Evolutionary conservation across 2,888 invertebrate species (phyloP), one percentile per base, ranked within the genome.

Genomic region (Nemapogon koenigi): DNA sequence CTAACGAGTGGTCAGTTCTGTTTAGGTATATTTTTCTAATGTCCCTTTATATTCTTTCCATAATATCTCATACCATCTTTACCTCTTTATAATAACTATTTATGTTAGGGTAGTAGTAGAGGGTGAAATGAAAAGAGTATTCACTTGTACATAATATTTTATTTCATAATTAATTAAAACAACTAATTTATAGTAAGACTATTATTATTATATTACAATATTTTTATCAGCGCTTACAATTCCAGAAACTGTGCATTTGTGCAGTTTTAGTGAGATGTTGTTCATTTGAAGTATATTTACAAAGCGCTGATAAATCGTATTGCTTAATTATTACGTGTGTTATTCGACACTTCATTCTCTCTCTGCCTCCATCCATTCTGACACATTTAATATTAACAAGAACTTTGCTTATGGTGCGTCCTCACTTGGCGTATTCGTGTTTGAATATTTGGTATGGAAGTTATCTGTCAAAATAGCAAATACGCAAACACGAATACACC

Each of bases 181-280:
- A 67, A 65, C 69, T 69, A 70, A 55, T 38, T 22, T 7, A 22
- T 22, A 22, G 22, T 6, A 7, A 22, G 6, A 22, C 22, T 22
- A 7, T 22, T 7, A 16, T 31, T 31, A 14, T 16, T 16, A 31
- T 31, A 31, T 28, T 32, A 13, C 18, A 10, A 38, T 13, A 8
- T n/a, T 4, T 15, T 11, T 15, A 39, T 54, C 59, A 62, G 62
- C 69, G 68, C 62, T 59, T 45, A 43, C 76, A 78, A 76, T 76
- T 76, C 76, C 76, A 62, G 54, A 49, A 48, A 40, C 61, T 52
- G 76, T 76, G 76, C 76, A 75, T 68, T n/a, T 53, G 43, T 69
- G 71, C 75, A 76, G 75, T 35, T 17, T 16, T 10, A 17, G 29
- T 16, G 14, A 29, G 27, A 13, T 25, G 30, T 35, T 22, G 8